Percentiles rank a stretch among this genome's conserved stretches.
Evolutionary conservation across 2,113 vertebrate species (phyloP).

Genomic region (Thamnophis sirtalis): DNA sequence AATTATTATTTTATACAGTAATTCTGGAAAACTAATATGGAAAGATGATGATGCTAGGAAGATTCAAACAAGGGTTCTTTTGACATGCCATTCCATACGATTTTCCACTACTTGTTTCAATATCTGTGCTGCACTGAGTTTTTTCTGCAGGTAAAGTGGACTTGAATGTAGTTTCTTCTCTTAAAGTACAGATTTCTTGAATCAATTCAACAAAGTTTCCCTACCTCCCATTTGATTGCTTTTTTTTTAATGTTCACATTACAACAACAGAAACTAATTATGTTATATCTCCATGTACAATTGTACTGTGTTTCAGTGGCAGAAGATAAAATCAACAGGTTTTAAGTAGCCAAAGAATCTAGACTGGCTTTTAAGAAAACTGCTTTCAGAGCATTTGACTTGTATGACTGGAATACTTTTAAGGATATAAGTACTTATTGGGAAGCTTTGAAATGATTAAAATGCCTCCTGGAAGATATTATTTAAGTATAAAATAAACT

Average conservation of each 20-base stretch:
- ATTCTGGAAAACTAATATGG: background rate
- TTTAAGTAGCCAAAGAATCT: background rate
- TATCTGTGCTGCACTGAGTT: background rate
- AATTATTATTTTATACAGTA: background rate
- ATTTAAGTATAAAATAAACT: background rate
- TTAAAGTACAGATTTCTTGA: background rate
- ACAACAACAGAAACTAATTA: conserved; percentile 5
- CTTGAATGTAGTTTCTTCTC: background rate
- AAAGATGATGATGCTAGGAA: background rate
- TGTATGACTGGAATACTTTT: background rate
- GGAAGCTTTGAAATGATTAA: background rate
- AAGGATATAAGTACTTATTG: background rate
- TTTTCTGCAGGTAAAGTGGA: background rate
- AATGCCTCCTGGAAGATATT: background rate
- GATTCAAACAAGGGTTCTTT: background rate
- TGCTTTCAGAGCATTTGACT: background rate
- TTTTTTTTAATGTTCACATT: background rate
- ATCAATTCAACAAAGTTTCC: background rate
- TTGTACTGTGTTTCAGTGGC: background rate
- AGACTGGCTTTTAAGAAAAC: background rate
- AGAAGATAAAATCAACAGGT: conserved; percentile 10
- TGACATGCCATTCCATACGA: background rate
- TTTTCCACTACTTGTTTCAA: background rate
- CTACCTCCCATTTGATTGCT: background rate
- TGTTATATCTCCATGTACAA: background rate